Evolutionary conservation across 64 coral and sea anemone species (phyloP).

Genomic region (Platygyra sinensis): DNA sequence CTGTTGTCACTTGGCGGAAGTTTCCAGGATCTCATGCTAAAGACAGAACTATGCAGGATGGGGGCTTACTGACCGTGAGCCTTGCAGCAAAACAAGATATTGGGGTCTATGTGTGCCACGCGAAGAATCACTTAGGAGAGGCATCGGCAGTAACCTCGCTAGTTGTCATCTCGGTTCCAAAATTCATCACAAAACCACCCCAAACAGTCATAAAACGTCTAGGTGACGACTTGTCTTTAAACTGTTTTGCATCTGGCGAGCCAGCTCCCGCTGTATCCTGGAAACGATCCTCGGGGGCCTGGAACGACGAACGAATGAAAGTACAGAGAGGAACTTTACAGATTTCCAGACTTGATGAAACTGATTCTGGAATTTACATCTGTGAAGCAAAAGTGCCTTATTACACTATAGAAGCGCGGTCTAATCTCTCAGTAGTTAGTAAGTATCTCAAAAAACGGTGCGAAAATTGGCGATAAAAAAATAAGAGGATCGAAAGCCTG

Average conservation of each 20-base stretch:
- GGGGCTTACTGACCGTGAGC: background rate
- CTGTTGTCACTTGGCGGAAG: conserved; percentile 47
- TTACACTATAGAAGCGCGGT: background rate
- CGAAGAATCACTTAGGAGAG: background rate
- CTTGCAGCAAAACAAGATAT: background rate
- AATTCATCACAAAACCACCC: background rate
- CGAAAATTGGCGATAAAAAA: too few species aligned
- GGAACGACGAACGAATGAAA: background rate
- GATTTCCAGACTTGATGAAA: background rate
- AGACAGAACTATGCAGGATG: background rate
- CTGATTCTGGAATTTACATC: background rate
- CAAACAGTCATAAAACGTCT: background rate
- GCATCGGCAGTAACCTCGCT: background rate
- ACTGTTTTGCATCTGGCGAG: background rate
- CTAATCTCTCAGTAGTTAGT: background rate
- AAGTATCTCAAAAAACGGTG: too few species aligned
- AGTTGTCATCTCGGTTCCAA: background rate
- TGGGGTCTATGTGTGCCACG: background rate
- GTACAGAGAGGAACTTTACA: background rate
- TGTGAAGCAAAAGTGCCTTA: background rate
- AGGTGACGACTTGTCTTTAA: background rate
- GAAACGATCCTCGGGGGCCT: background rate
- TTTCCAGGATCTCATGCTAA: background rate
- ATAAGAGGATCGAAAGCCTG: too few species aligned
- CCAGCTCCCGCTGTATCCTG: background rate